Base-by-base conservation (phyloP, 2,888 invertebrate genomes). In the Atrina japonica region DNA sequence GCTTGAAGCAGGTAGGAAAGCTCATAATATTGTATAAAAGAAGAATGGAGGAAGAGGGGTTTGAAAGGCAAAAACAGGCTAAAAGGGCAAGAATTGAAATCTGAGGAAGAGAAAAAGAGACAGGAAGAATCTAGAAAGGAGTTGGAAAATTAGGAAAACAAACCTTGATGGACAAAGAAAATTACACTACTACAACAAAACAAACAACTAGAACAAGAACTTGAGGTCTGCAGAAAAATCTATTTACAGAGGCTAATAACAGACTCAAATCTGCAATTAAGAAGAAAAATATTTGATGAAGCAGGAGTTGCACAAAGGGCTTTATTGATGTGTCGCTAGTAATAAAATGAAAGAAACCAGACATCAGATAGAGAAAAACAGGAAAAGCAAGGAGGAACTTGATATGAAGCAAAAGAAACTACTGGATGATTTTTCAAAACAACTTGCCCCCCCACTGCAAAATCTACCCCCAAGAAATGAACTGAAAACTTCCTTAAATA, bases 261-360 rank as follows among this genome's bases (percentile, higher is more conserved):
- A 55, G 63, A 40, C 63, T 56, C n/a, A 56, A 59, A 53, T 43
- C 21, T 25, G 45, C 64, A 52, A 58, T 65, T 21, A 70, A 70
- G 58, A 73, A 68, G 47, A 68, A 65, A 65, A 47, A 73, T 40
- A n/a, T 68, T 64, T 50, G 68, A 64, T 68, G 68, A 73, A 40
- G 68, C 65, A 23, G 59, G 43, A 14, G 50, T 73, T 53, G 68
- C 60, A 68, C 64, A 73, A 45, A 68, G 59, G n/a, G n/a, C n/a
- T 47, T 68, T 18, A 61, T 68, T 55, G 68, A 73, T 55, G n/a
- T 55, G 65, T 65, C 47, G 73, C 64, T 21, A 68, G 60, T 58
- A 67, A 63, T n/a, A 66, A 64, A 63, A 72, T 67, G 67, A 66
- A 64, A 53, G 59, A 64, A 40, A 49, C 58, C 58, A 66, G 67